Conservation (phyloP, 2,888 invertebrate species). For the Chrysolina americana region DNA sequence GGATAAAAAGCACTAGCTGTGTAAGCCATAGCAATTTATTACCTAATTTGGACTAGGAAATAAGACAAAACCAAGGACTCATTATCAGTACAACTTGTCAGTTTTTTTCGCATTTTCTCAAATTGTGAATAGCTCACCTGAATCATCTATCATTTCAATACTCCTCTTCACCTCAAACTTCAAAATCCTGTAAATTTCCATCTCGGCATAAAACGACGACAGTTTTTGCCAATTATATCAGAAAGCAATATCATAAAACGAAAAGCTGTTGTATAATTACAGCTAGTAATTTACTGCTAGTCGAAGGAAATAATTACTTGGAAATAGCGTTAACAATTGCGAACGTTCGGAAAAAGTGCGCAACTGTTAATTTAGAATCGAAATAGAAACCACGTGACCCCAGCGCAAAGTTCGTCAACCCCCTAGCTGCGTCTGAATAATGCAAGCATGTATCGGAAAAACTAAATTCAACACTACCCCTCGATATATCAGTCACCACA, state of each 20-base stretch:
- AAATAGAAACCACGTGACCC: not conserved
- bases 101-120: too few species aligned
- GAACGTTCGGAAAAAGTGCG: not conserved
- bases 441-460: slow-evolving; percentile 16
- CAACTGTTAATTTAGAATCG: not conserved
- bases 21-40: too few species aligned
- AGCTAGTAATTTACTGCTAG: not conserved
- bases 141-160: too few species aligned
- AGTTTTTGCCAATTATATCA: not conserved
- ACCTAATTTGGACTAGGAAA: too few species aligned
- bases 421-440: not conserved
- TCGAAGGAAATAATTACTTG: not conserved
- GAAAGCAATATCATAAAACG: not conserved
- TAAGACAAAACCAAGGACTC: too few species aligned
- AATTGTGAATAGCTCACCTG: too few species aligned
- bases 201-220: not conserved
- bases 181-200: too few species aligned
- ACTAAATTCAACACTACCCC: slow-evolving; percentile 4
- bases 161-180: too few species aligned
- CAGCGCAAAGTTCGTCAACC: slow-evolving; percentile 3
- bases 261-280: not conserved
- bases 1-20: too few species aligned
- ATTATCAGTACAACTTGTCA: too few species aligned
- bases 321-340: slow-evolving; percentile 2
- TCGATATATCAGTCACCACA: slow-evolving; percentile 2